Evolutionary conservation across 2,888 invertebrate species (phyloP), one percentile per base, ranked within the genome.

Genomic region (Acleris literana): DNA sequence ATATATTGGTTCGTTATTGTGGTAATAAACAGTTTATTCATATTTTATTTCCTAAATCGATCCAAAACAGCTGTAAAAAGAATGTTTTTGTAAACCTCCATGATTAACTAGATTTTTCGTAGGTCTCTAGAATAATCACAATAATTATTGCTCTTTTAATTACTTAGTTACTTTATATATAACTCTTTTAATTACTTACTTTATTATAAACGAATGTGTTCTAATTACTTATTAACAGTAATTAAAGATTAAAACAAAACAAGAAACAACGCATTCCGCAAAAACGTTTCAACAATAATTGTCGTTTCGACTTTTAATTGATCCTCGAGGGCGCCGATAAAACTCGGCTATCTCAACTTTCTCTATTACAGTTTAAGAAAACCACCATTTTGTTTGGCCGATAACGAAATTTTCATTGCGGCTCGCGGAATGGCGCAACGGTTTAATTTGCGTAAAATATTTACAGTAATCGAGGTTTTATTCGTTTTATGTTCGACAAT

Each of bases 281-380:
- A 59, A 33, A 48, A 49, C 65, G 29, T 46, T 22, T 43, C 87
- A 83, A 87, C 89, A 90, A 87, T 90, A 87, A 91, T 89, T 87
- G 90, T 87, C 84, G 79, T 80, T 82, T 82, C 84, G 87, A 92
- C 88, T 93, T 93, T 93, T 93, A 93, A 93, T 93, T 93, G 93
- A 92, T 93, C 93, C 93, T 93, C 80, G 87, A 92, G 93, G 93
- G 93, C 89, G 77, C 72, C 86, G 90, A 92, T 91, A 92, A 92
- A 92, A 90, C 87, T 88, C 78, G 80, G 81, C 84, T 87, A 87
- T 88, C 87, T 89, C 82, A 91, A 92, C 90, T 92, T 92, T 92
- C 89, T 89, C 91, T 90, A 90, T 90, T 88, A 89, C 89, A 89
- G 87, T 90, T 90, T 91, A 90, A 90, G 90, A 91, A 90, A 91